Evolutionary conservation across 2,797 vertebrate species (phyloP), one percentile per base, ranked within the genome.

Genomic region (Characodon lateralis): DNA sequence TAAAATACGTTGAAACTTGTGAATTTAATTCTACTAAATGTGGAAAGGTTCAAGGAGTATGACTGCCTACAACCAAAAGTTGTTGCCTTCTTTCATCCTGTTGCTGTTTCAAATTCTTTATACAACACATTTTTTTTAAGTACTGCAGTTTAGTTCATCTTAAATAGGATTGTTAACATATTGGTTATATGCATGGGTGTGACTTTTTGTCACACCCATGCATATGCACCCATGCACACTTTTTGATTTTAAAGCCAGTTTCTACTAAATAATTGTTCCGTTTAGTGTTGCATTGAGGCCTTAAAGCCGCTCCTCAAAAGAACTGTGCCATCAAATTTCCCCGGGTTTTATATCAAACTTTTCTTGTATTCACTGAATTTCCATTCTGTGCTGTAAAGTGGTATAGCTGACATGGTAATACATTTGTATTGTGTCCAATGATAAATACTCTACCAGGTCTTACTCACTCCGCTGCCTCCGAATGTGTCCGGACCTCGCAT

Each of bases 381-480:
- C 93, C 89, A 92, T 94, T 95, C 87, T 85, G 80, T 81, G 79
- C 81, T 31, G 87, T 91, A 91, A 94, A 94, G 94, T 94, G 94
- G 94, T 96, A 91, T 95, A 91, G 91, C 93, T 96, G 94, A 95
- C 94, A 95, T 92, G 93, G 92, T 95, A 95, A 95, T 96, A 95
- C 92, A 92, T 96, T 94, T 93, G 92, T 91, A 93, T 96, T 96
- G 95, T 96, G 89, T 91, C 90, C 88, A 43, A 84, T 94, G 94
- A 96, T 95, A 96, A 96, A 96, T 96, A 95, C 95, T 95, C 94
- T 87, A 85, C 89, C 93, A 91, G 94, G 93, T 94, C 91, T 93
- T 94, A 92, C 93, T 95, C 94, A 95, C 92, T 95, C 91, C 75
- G 88, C 92, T 95, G 93, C 93, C 84, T 93, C 91, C 84, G 83